A percentile compares a stretch with the other conserved stretches of the same genome.
Evolutionary conservation across 2,797 vertebrate genomes (phyloP).

Genomic region (Okamejei kenojei): DNA sequence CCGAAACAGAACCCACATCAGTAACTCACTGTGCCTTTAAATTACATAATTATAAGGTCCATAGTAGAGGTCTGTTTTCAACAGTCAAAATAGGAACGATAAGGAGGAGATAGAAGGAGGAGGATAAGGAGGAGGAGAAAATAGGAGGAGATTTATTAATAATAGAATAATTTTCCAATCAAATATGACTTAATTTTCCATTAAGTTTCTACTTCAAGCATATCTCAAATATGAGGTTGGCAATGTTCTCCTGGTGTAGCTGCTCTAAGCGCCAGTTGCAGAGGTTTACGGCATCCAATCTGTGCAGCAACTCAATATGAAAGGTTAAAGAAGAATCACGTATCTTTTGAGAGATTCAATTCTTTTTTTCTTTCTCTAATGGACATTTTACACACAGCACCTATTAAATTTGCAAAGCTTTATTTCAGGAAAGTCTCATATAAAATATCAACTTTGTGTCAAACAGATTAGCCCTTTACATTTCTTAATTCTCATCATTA

Average conservation of each 20-base stretch:
- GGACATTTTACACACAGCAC: too few species aligned
- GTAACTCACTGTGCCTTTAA: not conserved
- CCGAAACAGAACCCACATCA: not conserved
- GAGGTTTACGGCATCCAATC: not conserved
- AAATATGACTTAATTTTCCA: too few species aligned
- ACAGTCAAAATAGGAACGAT: not conserved
- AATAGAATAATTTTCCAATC: not conserved
- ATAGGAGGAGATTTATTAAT: not conserved
- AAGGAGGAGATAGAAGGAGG: too few species aligned
- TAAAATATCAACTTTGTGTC: not conserved
- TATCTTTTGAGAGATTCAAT: not conserved
- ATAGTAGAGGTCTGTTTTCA: not conserved
- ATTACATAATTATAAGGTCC: not conserved
- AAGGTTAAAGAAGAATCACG: not conserved
- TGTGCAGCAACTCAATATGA: not conserved
- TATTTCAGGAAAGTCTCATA: not conserved
- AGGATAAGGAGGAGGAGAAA: too few species aligned
- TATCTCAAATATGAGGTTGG: not conserved
- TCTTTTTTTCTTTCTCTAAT: not conserved
- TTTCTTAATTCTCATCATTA: too few species aligned
- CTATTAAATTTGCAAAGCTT: not conserved
- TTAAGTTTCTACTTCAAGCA: not conserved
- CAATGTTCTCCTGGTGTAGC: not conserved
- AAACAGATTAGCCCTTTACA: too few species aligned
- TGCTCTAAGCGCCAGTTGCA: not conserved